These are phyloP conservation scores for Chymomyza procnemis DNA, from an alignment of 2,888 invertebrate genomes.

Conservation along the genomic window DNA sequence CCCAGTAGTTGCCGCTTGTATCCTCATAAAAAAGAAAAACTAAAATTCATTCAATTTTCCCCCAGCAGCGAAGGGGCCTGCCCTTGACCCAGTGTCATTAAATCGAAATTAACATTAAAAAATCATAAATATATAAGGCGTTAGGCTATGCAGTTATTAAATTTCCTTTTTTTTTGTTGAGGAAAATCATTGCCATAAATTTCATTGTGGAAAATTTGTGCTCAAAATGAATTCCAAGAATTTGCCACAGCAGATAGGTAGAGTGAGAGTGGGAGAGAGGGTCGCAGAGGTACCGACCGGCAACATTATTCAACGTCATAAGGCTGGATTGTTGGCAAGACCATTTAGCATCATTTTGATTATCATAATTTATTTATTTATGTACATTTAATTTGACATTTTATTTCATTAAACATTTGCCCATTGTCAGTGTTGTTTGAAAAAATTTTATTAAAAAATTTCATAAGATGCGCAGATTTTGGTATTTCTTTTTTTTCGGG, in stretches of 20 bases:
- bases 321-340: not conserved
- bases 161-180: not conserved
- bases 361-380: constrained; percentile 3
- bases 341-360: not conserved
- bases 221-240: not conserved
- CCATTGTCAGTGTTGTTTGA: constrained; percentile 27
- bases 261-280: no score
- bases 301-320: not conserved
- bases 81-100: not conserved
- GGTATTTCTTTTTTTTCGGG: no score
- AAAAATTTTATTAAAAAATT: constrained; percentile 4
- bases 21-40: no score
- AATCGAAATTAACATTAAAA: not conserved
- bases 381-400: constrained; percentile 41
- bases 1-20: no score
- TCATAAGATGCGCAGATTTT: constrained; percentile 33
- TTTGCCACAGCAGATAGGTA: not conserved
- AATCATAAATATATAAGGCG: not conserved
- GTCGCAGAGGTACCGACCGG: no score
- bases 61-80: not conserved
- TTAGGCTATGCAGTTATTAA: not conserved
- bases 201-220: not conserved
- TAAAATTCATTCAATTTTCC: not conserved
- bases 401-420: constrained; percentile 67
- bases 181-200: not conserved